Evolutionary conservation across 1,140 invertebrate genomes (phyloP).

Genomic region (Liolophura sinensis): DNA sequence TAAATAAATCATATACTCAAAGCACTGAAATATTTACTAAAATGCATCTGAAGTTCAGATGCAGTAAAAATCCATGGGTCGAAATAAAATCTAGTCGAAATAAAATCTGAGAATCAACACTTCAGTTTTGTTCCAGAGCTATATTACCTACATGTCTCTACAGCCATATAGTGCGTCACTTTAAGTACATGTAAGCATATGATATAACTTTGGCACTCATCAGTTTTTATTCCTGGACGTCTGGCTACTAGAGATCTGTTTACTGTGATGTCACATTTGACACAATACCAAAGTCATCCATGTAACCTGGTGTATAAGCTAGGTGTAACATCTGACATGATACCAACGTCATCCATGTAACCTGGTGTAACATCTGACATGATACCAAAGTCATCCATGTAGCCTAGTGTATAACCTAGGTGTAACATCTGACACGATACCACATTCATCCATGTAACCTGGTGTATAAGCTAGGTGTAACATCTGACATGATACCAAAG

Average conservation of each 20-base stretch:
- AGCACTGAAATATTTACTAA: neutral
- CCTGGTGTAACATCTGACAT: too few relatives aligned
- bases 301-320: too few relatives aligned
- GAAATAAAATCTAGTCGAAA: neutral
- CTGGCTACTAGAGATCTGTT: neutral
- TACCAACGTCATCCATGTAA: too few relatives aligned
- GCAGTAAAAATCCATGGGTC: neutral
- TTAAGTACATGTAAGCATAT: neutral
- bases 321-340: too few relatives aligned
- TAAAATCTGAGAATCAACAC: neutral
- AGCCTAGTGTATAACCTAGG: too few relatives aligned
- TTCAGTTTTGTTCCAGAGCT: neutral
- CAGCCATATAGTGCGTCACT: neutral
- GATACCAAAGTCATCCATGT: too few relatives aligned
- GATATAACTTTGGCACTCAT: neutral
- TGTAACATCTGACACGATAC: too few relatives aligned
- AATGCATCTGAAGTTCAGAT: neutral
- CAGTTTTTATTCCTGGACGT: neutral
- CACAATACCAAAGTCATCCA: too few relatives aligned
- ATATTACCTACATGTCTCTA: neutral
- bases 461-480: too few relatives aligned
- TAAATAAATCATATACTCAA: neutral
- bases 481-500: too few relatives aligned
- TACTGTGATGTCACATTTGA: too few relatives aligned
- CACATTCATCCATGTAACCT: too few relatives aligned